Evolutionary conservation across 2,888 invertebrate species (phyloP).

Genomic region (Eupithecia centaureata): DNA sequence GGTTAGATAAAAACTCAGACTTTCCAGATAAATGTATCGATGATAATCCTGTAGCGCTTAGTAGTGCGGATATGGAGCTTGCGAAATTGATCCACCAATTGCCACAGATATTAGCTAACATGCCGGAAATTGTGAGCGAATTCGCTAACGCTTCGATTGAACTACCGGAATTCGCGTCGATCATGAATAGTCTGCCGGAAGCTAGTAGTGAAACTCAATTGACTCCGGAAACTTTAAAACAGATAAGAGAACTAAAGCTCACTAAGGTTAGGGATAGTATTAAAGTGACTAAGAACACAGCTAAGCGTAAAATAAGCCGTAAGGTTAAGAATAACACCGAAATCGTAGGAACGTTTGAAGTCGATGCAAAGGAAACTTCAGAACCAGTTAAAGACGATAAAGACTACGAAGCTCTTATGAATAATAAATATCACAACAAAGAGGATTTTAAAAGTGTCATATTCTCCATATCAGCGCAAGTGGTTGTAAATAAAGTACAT

Average conservation of each 20-base stretch:
- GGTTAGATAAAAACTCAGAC: slow-evolving; percentile 71
- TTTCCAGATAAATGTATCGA: slow-evolving; percentile 66
- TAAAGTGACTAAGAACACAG: slow-evolving; percentile 77
- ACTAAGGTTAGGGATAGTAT: slow-evolving; percentile 70
- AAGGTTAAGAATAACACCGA: slow-evolving; percentile 64
- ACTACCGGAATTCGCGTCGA: slow-evolving; percentile 73
- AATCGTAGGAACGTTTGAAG: slow-evolving; percentile 65
- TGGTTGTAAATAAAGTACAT: slow-evolving; percentile 73
- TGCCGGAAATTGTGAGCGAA: slow-evolving; percentile 76
- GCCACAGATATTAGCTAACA: slow-evolving; percentile 76
- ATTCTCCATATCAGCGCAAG: slow-evolving; percentile 72
- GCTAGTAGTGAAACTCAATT: slow-evolving; percentile 69
- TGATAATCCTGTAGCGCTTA: slow-evolving; percentile 63
- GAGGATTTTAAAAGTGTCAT: slow-evolving; percentile 71
- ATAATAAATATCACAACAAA: slow-evolving; percentile 59
- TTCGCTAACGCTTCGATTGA: slow-evolving; percentile 72
- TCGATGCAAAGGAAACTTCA: slow-evolving; percentile 67
- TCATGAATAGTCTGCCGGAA: slow-evolving; percentile 72
- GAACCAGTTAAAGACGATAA: slow-evolving; percentile 70
- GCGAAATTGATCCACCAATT: slow-evolving; percentile 73
- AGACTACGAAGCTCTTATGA: slow-evolving; percentile 62
- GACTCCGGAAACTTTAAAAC: slow-evolving; percentile 77
- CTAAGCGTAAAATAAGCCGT: slow-evolving; percentile 72
- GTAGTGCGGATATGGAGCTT: slow-evolving; percentile 63
- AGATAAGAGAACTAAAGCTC: slow-evolving; percentile 74